A percentile compares a stretch with the other conserved stretches of the same genome.
Conservation (phyloP, 2,113 vertebrate species). For the Strix uralensis region DNA sequence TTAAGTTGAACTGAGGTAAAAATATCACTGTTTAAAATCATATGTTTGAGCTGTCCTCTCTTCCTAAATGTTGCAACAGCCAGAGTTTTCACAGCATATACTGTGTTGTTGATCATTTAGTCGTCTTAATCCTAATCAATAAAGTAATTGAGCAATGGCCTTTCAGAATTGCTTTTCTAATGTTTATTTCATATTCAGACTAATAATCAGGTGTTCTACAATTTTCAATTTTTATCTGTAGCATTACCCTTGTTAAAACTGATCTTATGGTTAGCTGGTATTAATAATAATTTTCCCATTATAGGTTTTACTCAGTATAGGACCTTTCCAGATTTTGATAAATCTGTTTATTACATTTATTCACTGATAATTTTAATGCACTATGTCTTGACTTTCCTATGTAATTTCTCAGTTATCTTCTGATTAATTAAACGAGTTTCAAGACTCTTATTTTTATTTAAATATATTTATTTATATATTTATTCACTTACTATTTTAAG, state of each 20-base stretch:
- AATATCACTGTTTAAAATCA: not conserved
- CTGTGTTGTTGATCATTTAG: not conserved
- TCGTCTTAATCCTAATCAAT: not conserved
- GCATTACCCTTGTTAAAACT: conserved; percentile 26
- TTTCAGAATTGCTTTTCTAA: conserved; percentile 10
- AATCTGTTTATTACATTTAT: conserved; percentile 36
- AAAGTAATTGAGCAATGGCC: not conserved
- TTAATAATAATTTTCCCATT: conserved; percentile 34
- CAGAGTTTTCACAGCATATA: not conserved
- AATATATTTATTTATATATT: not conserved
- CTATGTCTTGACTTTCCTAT: not conserved
- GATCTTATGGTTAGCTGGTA: not conserved
- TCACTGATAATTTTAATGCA: conserved; percentile 36
- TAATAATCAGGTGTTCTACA: not conserved
- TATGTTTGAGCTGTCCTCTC: not conserved
- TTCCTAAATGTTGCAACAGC: not conserved
- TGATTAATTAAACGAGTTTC: not conserved
- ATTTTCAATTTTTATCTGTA: conserved; percentile 35
- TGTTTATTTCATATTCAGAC: not conserved
- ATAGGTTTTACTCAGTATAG: conserved; percentile 1
- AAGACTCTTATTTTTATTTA: not conserved
- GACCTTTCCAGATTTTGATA: conserved; percentile 45
- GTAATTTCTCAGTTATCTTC: not conserved
- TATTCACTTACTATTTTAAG: not conserved
- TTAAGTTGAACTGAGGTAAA: not conserved